These are phyloP conservation scores for Rhyacophila evoluta DNA, from an alignment of 2,888 invertebrate species.

Conservation along the genomic window DNA sequence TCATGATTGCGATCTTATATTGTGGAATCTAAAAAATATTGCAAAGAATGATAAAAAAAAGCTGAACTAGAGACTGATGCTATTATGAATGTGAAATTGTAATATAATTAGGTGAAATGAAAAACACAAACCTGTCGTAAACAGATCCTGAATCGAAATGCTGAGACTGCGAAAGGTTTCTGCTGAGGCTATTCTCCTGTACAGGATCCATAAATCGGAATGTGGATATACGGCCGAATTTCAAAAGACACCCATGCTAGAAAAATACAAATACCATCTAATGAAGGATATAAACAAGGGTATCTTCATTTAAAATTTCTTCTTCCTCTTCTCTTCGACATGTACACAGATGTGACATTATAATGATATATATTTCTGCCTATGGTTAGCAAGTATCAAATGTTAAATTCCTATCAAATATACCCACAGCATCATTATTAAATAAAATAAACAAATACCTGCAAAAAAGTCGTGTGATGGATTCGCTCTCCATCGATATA, in stretches of 20 bases:
- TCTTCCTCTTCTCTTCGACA: too few species aligned
- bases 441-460: slow-evolving; percentile 65
- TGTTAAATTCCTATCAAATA: too few species aligned
- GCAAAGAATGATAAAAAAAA: not conserved
- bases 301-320: too few species aligned
- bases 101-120: slow-evolving; percentile 54
- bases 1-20: not conserved
- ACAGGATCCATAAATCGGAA: slow-evolving; percentile 88
- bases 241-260: slow-evolving; percentile 85
- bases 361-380: too few species aligned
- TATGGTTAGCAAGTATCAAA: too few species aligned
- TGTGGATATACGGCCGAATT: slow-evolving; percentile 88
- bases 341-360: too few species aligned
- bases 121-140: slow-evolving; percentile 80
- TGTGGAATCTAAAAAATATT: not conserved
- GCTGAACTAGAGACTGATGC: not conserved
- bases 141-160: slow-evolving; percentile 81
- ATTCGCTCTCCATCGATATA: slow-evolving; percentile 95
- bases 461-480: slow-evolving; percentile 91
- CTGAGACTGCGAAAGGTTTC: slow-evolving; percentile 79
- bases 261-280: slow-evolving; percentile 55
- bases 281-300: too few species aligned
- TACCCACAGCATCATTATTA: not conserved
- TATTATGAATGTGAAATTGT: not conserved
- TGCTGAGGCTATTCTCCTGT: slow-evolving; percentile 82